phyloP scores from a whole-genome alignment of 2,113 vertebrate genomes.

The Rhabdomys dilectus region DNA sequence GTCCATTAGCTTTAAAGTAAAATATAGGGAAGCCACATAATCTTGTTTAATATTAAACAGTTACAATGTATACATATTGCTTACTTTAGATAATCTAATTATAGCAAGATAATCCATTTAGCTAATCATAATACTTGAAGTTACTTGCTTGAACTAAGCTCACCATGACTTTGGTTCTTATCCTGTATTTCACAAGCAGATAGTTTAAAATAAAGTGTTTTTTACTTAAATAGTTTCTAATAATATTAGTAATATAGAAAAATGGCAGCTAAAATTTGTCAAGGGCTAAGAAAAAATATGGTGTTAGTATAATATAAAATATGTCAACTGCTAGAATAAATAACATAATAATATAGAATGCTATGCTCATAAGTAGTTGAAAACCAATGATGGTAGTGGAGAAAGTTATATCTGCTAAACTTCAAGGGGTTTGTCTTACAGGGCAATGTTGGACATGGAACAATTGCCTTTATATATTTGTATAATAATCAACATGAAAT shows the following conservation, averaged over 20 bases:
- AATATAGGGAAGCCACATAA: slow-evolving; percentile 35
- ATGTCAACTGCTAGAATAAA: neutral
- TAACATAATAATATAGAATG: neutral
- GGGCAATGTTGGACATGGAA: neutral
- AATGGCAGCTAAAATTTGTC: neutral
- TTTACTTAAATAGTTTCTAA: slow-evolving; percentile 25
- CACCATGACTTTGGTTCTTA: neutral
- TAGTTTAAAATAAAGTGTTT: slow-evolving; percentile 24
- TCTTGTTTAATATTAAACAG: slow-evolving; percentile 54
- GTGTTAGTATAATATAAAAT: neutral
- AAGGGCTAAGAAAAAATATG: neutral
- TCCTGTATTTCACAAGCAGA: slow-evolving; percentile 3
- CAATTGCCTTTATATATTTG: neutral
- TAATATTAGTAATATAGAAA: neutral
- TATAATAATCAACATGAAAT: neutral
- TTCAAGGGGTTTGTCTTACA: neutral
- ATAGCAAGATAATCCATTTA: slow-evolving; percentile 29
- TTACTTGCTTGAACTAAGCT: neutral
- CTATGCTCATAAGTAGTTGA: neutral
- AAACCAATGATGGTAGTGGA: neutral
- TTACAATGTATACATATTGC: neutral
- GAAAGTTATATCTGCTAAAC: neutral
- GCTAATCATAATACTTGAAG: neutral
- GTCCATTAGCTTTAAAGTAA: slow-evolving; percentile 40
- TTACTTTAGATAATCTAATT: slow-evolving; percentile 55